Percentiles rank a stretch among this genome's conserved stretches.
phyloP scores from a whole-genome alignment of 92 coral and sea anemone species.

The Porites lobata region DNA sequence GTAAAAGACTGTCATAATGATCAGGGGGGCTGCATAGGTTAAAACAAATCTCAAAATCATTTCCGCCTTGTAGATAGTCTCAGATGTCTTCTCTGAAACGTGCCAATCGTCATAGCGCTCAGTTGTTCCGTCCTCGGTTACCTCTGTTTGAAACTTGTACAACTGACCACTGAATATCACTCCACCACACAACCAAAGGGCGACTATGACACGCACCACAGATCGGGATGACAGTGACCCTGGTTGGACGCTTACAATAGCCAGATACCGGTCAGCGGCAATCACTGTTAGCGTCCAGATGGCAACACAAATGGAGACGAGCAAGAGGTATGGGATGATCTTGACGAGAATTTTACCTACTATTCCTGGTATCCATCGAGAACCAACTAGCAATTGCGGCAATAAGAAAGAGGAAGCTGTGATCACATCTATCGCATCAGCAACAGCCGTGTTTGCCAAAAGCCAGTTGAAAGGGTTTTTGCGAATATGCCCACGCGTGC shows the following conservation, averaged over 20 bases:
- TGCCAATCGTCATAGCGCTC: slow-evolving; percentile 1
- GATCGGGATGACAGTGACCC: not conserved
- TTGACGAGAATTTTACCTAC: slow-evolving; percentile 15
- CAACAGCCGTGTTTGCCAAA: slow-evolving; percentile 23
- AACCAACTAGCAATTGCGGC: no score
- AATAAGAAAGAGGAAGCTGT: no score
- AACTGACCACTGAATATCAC: slow-evolving; percentile 24
- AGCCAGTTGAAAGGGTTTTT: slow-evolving; percentile 33
- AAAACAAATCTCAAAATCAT: no score
- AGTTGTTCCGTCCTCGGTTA: not conserved
- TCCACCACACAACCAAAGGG: slow-evolving; percentile 10
- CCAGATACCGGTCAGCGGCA: slow-evolving; percentile 30
- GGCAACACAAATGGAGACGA: slow-evolving; percentile 23
- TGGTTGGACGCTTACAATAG: slow-evolving; percentile 8
- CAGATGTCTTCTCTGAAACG: not conserved
- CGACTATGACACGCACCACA: not conserved
- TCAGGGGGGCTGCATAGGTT: not conserved
- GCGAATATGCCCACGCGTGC: slow-evolving; percentile 18
- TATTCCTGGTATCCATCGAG: not conserved
- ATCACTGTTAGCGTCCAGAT: not conserved
- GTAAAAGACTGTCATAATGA: slow-evolving; percentile 55
- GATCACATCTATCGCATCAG: not conserved
- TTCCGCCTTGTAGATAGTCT: no score
- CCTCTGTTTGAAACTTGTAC: not conserved
- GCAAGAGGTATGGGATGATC: slow-evolving; percentile 12